Evolutionary conservation across 2,888 invertebrate species (phyloP), one percentile per base, ranked within the genome.

Genomic region (Prostheceraeus crozeri): DNA sequence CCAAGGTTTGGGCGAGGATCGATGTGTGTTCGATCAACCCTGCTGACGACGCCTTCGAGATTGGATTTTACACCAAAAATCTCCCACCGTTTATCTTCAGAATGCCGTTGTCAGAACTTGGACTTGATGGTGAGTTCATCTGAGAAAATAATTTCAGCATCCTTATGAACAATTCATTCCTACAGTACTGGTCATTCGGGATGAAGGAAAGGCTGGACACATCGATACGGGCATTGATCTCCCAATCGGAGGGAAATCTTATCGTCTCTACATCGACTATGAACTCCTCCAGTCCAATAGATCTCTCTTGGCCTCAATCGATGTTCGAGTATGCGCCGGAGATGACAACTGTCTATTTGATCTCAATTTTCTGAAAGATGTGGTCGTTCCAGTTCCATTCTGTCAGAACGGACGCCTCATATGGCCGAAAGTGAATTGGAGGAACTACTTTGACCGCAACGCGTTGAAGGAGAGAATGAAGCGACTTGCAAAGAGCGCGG

Each of bases 361-460:
- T 30, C n/a, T 67, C 1, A 56, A 66, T 10, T 35, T 69, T 3
- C 56, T 69, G 10, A 64, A 68, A 33, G 65, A 67, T 40, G 66
- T 68, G 8, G 52, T 65, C 3, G 52, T 69, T 6, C 67, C 67
- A 1, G 51, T 68, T 2, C 68, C 69, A 2, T 62, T 59, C 14
- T 64, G 68, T 55, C 52, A 65, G n/a, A 62, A 68, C 48, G 67
- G 68, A 6, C 60, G 64, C 1, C 52, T 68, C 16, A 57, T 52
- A 2, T 68, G 65, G 64, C 67, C 67, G 6, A 46, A 64, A 62
- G 59, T 63, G 1, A 36, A 64, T 27, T 63, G 52, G 23, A 57
- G 52, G 16, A 35, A 55, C 21, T 16, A 40, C 8, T 46, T 55
- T 3, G 36, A 28, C 54, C 64, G 51, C 25, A n/a, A 23, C 35